Base-by-base conservation (phyloP, 2,113 vertebrate species). In the Indicator maculatus region DNA sequence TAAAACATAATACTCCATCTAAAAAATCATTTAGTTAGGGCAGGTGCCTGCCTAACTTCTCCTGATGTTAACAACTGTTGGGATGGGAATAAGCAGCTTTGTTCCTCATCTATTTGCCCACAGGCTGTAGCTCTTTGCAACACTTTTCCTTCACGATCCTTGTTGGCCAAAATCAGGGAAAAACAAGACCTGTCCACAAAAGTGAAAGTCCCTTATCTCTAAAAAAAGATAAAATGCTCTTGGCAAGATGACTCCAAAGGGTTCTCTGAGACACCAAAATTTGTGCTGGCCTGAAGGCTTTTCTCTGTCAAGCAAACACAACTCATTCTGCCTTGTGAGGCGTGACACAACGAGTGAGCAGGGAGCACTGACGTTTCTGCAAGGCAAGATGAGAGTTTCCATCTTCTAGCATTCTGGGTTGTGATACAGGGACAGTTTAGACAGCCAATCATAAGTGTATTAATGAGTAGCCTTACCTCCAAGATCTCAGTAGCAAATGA, bases 401-500 rank as follows among this genome's bases (percentile, higher is more conserved):
- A 3, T 65, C 36, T 91, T 31, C 21, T 78, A 16, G 27, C 44
- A 12, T 9, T 88, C 38, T 84, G 58, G 14, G 14, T 61, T 88
- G 45, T 61, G 44, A 81, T 65, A 69, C 6, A 50, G 44, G n/a
- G 90, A 81, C 28, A 86, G 16, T 89, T 77, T 39, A 91, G 55
- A 82, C 58, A 86, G 73, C 28, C 63, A 93, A 27, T 44, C 77
- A 27, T 70, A 55, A 16, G 27, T 45, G 20, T 65, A 41, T 77
- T 86, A 67, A 92, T 88, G 61, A 67, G 16, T 74, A 71, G n/a
- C 17, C 18, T 78, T 83, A 45, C 24, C 93, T 93, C 85, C 70
- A 90, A 88, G 33, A 64, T 92, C 83, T 95, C 61, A 79, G 58
- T 4, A 3, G 74, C 39, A 93, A 92, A 90, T 93, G n/a, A 81